Percentiles rank a stretch among this genome's conserved stretches.
phyloP scores from a whole-genome alignment of 2,113 vertebrate species.

The Labeo rohita region DNA sequence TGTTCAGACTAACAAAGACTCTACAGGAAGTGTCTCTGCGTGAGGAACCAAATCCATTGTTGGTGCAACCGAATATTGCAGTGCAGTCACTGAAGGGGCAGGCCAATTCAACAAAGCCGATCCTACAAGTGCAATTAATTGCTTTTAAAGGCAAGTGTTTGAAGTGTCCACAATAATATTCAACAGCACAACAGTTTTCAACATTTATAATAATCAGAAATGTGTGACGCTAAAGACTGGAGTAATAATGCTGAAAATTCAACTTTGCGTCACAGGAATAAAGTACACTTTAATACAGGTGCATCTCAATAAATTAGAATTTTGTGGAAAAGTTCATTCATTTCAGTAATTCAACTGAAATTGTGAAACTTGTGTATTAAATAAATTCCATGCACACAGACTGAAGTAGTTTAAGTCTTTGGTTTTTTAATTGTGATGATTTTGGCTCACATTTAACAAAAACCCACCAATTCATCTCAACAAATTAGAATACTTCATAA shows the following conservation, averaged over 20 bases:
- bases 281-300: not conserved
- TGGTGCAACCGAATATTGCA: conserved; percentile 60
- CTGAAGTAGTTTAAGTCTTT: too few species aligned
- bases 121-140: conserved; percentile 44
- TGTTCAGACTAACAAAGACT: conserved; percentile 43
- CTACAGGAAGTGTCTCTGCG: conserved; percentile 45
- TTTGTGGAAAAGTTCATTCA: too few species aligned
- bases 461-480: too few species aligned
- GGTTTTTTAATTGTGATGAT: too few species aligned
- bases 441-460: too few species aligned
- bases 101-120: not conserved
- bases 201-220: not conserved
- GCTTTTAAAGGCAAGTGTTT: conserved; percentile 38
- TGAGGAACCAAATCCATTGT: not conserved
- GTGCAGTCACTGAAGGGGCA: conserved; percentile 36
- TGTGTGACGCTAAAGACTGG: not conserved
- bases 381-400: too few species aligned
- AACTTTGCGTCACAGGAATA: not conserved
- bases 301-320: too few species aligned
- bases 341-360: too few species aligned
- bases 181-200: too few species aligned
- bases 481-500: too few species aligned
- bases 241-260: too few species aligned
- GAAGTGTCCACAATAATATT: not conserved
- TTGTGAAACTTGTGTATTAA: too few species aligned